Evolutionary conservation across 2,113 vertebrate genomes (phyloP).

Genomic region (Phoxinus phoxinus): DNA sequence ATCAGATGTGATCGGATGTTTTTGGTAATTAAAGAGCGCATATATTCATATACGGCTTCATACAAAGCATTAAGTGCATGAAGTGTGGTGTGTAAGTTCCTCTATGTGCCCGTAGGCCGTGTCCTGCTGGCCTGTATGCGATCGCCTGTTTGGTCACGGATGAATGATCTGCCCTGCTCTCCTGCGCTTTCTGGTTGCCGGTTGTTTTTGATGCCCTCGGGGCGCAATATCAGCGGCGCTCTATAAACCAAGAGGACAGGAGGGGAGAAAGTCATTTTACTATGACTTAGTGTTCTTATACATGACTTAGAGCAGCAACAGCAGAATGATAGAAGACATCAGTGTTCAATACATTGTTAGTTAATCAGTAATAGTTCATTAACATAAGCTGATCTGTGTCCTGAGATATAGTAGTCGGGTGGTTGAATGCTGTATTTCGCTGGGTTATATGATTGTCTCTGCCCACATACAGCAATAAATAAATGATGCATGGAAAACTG

Average conservation of each 20-base stretch:
- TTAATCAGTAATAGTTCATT: neutral
- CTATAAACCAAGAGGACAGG: slow-evolving; percentile 10
- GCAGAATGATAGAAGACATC: neutral
- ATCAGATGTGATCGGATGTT: slow-evolving; percentile 71
- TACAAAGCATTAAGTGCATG: neutral
- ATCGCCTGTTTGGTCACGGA: slow-evolving; percentile 71
- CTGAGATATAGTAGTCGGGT: neutral
- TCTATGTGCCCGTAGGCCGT: slow-evolving; percentile 64
- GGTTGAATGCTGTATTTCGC: neutral
- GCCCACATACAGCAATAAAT: neutral
- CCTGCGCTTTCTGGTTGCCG: slow-evolving; percentile 49
- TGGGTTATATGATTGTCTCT: neutral
- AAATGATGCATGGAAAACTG: neutral
- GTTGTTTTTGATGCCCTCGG: slow-evolving; percentile 62
- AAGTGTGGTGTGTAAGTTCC: neutral
- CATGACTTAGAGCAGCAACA: neutral
- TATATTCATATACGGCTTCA: slow-evolving; percentile 63
- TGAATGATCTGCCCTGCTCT: slow-evolving; percentile 67
- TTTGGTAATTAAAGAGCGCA: slow-evolving; percentile 76
- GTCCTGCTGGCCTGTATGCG: slow-evolving; percentile 66
- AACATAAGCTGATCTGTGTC: neutral
- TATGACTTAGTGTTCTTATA: neutral
- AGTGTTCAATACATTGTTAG: neutral
- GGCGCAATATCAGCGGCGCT: neutral
- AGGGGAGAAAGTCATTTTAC: neutral